These are phyloP conservation scores for Chironomus striatipennis DNA, from an alignment of 1,140 invertebrate genomes.

Conservation along the genomic window DNA sequence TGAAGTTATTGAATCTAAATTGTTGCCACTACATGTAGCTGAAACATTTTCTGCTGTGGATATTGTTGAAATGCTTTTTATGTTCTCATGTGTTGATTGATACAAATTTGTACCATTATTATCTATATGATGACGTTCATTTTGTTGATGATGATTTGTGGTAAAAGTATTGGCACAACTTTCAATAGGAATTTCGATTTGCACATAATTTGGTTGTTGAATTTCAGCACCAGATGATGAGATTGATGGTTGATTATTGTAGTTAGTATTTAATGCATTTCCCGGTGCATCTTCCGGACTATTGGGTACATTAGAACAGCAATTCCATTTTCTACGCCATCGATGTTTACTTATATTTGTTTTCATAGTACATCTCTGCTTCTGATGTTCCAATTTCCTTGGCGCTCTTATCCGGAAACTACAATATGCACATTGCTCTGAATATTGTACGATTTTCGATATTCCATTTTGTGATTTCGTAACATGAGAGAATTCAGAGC, in stretches of 20 bases:
- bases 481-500: slow-evolving; percentile 26
- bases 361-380: slow-evolving; percentile 32
- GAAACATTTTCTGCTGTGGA: background rate
- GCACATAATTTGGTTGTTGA: background rate
- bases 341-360: slow-evolving; percentile 39
- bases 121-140: background rate
- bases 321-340: slow-evolving; percentile 46
- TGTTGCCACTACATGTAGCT: background rate
- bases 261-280: slow-evolving; percentile 28
- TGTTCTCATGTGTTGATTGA: background rate
- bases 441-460: slow-evolving; percentile 31
- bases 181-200: slow-evolving; percentile 13
- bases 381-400: slow-evolving; percentile 23
- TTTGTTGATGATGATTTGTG: background rate
- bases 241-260: slow-evolving; percentile 24
- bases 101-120: background rate
- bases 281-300: slow-evolving; percentile 43
- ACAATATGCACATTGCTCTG: slow-evolving; percentile 38
- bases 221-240: slow-evolving; percentile 25
- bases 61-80: slow-evolving; percentile 9
- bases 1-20: background rate
- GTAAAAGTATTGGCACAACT: slow-evolving; percentile 4
- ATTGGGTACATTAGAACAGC: slow-evolving; percentile 46
- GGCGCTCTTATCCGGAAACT: slow-evolving; percentile 33
- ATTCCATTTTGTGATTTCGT: slow-evolving; percentile 4